phyloP scores from a whole-genome alignment of 2,113 vertebrate genomes.

The Antechinus stuartii region DNA sequence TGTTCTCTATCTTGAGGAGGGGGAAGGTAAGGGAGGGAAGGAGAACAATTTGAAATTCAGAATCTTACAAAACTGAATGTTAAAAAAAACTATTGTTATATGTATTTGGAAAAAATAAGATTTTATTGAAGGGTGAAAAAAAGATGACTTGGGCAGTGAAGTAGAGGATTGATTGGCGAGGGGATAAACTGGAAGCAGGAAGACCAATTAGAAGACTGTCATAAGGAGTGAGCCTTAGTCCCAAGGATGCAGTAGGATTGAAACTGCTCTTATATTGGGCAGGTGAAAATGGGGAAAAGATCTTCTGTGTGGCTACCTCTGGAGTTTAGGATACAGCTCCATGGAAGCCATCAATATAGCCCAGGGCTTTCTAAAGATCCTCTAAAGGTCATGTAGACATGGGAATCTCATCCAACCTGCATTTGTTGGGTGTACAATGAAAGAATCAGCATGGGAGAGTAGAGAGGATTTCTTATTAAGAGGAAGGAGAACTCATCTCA shows the following conservation, averaged over 20 bases:
- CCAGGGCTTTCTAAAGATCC: not conserved
- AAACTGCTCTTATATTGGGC: not conserved
- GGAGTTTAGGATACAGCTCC: not conserved
- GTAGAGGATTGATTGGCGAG: not conserved
- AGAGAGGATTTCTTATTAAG: not conserved
- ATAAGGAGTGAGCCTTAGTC: not conserved
- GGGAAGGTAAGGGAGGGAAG: too few relatives aligned
- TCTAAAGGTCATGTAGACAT: not conserved
- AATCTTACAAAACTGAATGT: too few relatives aligned
- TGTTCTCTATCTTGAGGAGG: too few relatives aligned
- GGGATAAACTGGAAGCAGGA: not conserved
- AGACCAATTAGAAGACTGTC: not conserved
- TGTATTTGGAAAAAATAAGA: too few relatives aligned
- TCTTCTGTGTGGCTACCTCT: not conserved
- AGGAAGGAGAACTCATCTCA: not conserved
- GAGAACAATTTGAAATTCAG: too few relatives aligned
- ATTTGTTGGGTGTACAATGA: not conserved
- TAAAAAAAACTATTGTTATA: too few relatives aligned
- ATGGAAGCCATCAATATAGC: not conserved
- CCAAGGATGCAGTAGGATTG: not conserved
- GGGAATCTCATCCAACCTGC: not conserved
- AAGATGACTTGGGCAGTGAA: not conserved
- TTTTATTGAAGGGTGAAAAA: too few relatives aligned
- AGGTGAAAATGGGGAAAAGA: not conserved
- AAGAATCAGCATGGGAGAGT: not conserved